Evolutionary conservation across 2,888 invertebrate genomes (phyloP).

Genomic region (Cryptocheilus praepositus): DNA sequence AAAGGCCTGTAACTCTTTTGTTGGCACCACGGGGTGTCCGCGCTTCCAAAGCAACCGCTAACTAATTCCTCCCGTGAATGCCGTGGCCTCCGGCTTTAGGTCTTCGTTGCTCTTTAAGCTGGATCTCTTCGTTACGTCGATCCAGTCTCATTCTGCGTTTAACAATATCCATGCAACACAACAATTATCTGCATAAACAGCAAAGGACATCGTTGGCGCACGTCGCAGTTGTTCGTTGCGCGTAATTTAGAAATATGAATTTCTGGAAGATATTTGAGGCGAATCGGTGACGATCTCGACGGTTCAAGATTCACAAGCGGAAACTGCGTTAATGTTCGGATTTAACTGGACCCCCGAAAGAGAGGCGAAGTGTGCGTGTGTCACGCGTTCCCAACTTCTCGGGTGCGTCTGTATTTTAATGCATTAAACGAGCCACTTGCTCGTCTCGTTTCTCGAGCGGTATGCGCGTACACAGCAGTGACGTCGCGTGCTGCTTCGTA

Average conservation of each 20-base stretch:
- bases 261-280: no score
- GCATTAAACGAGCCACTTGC: slow-evolving; percentile 64
- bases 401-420: slow-evolving; percentile 60
- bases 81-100: slow-evolving; percentile 10
- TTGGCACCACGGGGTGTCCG: slow-evolving; percentile 69
- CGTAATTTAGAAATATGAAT: no score
- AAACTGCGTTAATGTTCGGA: slow-evolving; percentile 16
- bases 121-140: no score
- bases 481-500: slow-evolving; percentile 53
- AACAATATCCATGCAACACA: no score
- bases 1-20: slow-evolving; percentile 72
- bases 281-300: no score
- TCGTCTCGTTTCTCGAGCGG: slow-evolving; percentile 30
- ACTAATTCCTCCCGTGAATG: slow-evolving; percentile 67
- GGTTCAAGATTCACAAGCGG: no score
- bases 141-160: no score
- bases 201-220: no score
- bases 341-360: slow-evolving; percentile 16
- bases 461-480: slow-evolving; percentile 42
- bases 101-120: no score
- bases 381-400: slow-evolving; percentile 18
- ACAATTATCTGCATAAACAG: no score
- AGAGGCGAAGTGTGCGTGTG: no score
- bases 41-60: slow-evolving; percentile 67
- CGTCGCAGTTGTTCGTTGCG: no score